Percentiles rank a stretch among this genome's conserved stretches.
These are phyloP conservation scores for Mesocricetus auratus DNA, from an alignment of 2,113 vertebrate species.

Conservation along the genomic window DNA sequence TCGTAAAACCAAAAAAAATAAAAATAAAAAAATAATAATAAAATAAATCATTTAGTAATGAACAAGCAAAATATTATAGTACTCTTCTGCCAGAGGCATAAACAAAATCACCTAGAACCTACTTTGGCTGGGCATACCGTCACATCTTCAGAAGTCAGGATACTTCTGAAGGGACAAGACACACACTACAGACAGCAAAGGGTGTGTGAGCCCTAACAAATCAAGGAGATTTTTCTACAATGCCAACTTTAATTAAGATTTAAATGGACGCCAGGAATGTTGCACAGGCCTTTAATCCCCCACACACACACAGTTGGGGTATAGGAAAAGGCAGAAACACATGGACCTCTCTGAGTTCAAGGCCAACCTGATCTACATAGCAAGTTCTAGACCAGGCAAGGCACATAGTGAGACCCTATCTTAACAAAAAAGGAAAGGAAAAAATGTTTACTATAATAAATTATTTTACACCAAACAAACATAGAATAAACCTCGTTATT, in stretches of 20 bases:
- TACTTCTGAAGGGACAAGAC: neutral
- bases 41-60: conserved; percentile 61
- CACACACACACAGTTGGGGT: neutral
- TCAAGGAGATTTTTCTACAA: neutral
- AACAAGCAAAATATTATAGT: conserved; percentile 55
- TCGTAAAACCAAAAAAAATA: no score
- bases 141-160: neutral
- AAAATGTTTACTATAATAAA: neutral
- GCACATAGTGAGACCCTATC: neutral
- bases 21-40: no score
- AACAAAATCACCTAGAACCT: conserved; percentile 9
- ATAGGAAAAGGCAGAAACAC: neutral
- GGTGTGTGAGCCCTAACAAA: neutral
- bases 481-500: conserved; percentile 14
- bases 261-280: neutral
- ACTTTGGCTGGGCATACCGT: neutral
- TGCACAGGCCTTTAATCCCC: neutral
- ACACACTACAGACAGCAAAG: neutral
- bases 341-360: neutral
- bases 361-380: neutral
- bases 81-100: conserved; percentile 52
- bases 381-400: neutral
- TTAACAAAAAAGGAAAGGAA: neutral
- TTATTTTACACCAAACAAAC: conserved; percentile 43
- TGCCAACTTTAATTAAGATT: conserved; percentile 59